phyloP scores from a whole-genome alignment of 2,113 vertebrate genomes.

The Leptobrachium leishanense region DNA sequence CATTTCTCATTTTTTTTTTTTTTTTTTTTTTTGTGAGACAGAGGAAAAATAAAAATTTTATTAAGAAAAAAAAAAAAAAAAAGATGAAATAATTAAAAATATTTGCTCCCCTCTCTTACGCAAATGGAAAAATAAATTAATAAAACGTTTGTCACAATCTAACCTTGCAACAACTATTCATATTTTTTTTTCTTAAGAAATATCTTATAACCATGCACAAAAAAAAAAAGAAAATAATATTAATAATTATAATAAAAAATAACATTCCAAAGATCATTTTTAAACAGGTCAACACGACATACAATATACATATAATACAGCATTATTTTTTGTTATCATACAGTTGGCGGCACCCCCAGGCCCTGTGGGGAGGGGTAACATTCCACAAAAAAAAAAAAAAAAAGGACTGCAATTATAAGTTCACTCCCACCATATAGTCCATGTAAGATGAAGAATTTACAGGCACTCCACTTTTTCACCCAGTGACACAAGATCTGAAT shows the following conservation, averaged over 20 bases:
- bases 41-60: slow-evolving; percentile 20
- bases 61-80: not conserved
- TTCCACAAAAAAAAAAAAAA: slow-evolving; percentile 33
- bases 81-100: not conserved
- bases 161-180: slow-evolving; percentile 27
- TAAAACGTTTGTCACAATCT: slow-evolving; percentile 34
- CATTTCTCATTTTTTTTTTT: too few relatives aligned
- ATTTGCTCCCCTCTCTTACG: not conserved
- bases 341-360: slow-evolving; percentile 40
- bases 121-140: slow-evolving; percentile 15
- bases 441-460: slow-evolving; percentile 10
- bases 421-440: slow-evolving; percentile 7
- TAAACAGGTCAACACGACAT: slow-evolving; percentile 47
- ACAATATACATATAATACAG: slow-evolving; percentile 48
- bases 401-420: slow-evolving; percentile 19
- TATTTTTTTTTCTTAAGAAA: slow-evolving; percentile 39
- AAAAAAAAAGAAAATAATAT: slow-evolving; percentile 26
- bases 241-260: not conserved
- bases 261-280: slow-evolving; percentile 46
- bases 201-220: slow-evolving; percentile 39
- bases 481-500: not conserved
- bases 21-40: slow-evolving; percentile 42
- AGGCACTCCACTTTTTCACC: not conserved
- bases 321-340: slow-evolving; percentile 31
- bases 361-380: slow-evolving; percentile 32